Conservation (phyloP, 2,888 invertebrate genomes). For the Alloscopus bannaensis region DNA sequence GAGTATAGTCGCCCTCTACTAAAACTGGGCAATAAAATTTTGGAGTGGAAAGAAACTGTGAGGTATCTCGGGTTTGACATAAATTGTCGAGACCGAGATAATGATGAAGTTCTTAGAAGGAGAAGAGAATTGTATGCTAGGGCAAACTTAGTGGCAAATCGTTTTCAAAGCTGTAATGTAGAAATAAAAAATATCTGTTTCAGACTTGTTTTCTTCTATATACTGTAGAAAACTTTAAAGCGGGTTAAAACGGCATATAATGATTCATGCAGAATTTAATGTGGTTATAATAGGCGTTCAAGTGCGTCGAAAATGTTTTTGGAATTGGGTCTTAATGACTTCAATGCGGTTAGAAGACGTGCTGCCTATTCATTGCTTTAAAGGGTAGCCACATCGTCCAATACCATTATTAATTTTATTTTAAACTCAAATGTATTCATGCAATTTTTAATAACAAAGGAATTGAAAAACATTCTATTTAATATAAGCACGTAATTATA, state of each 20-base stretch:
- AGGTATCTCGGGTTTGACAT: conserved; percentile 26
- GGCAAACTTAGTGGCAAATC: neutral
- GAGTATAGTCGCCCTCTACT: neutral
- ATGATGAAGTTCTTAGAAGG: conserved; percentile 11
- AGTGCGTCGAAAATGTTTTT: conserved; percentile 33
- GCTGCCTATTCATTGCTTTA: conserved; percentile 8
- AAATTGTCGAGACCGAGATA: conserved; percentile 7
- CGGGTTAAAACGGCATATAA: conserved; percentile 24
- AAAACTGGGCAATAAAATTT: neutral
- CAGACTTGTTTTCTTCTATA: conserved; percentile 14
- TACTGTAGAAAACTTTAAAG: neutral
- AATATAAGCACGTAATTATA: too few relatives aligned
- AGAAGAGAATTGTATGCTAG: conserved; percentile 2
- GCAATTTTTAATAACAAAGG: too few relatives aligned
- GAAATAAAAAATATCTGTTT: neutral
- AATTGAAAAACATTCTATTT: too few relatives aligned
- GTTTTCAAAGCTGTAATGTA: neutral
- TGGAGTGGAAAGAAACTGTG: conserved; percentile 19
- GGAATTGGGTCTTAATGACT: conserved; percentile 14
- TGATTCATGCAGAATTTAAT: conserved; percentile 7
- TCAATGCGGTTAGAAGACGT: conserved; percentile 5
- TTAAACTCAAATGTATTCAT: too few relatives aligned
- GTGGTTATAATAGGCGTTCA: neutral
- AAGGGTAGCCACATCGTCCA: neutral
- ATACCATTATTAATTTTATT: conserved; percentile 8